Evolutionary conservation across 2,888 invertebrate genomes (phyloP).

Genomic region (Xestia sexstrigata): DNA sequence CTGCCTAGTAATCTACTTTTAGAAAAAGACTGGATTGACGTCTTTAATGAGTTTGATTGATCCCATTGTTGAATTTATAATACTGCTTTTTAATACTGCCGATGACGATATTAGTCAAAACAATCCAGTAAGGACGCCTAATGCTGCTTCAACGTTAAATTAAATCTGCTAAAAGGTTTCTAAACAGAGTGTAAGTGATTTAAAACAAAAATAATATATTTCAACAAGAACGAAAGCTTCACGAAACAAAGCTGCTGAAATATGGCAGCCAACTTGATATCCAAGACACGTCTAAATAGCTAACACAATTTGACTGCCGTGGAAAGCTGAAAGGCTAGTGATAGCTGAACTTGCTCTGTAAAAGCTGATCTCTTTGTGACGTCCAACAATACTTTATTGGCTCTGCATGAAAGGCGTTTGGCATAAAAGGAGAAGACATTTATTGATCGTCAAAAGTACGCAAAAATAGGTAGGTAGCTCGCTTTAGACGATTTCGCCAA

Average conservation of each 20-base stretch:
- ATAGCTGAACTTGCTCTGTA: conserved; percentile 12
- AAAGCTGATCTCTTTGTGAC: conserved; percentile 1
- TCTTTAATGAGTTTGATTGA: conserved; percentile 15
- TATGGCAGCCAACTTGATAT: neutral
- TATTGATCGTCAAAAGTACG: conserved; percentile 2
- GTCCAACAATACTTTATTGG: conserved; percentile 13
- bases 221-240: neutral
- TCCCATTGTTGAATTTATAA: neutral
- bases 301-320: conserved; percentile 12
- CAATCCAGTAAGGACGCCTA: neutral
- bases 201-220: conserved; percentile 1
- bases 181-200: neutral
- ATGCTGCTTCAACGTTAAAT: conserved; percentile 1
- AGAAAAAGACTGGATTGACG: neutral
- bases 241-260: conserved; percentile 8
- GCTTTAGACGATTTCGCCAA: neutral
- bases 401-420: conserved; percentile 5
- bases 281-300: neutral
- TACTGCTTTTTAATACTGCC: no score
- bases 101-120: conserved; percentile 23
- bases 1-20: neutral
- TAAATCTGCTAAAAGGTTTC: neutral
- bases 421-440: conserved; percentile 17
- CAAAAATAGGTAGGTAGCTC: neutral
- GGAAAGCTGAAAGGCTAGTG: conserved; percentile 1